Base-by-base conservation (phyloP, 2,113 vertebrate species). In the Entomyzon cyanotis region DNA sequence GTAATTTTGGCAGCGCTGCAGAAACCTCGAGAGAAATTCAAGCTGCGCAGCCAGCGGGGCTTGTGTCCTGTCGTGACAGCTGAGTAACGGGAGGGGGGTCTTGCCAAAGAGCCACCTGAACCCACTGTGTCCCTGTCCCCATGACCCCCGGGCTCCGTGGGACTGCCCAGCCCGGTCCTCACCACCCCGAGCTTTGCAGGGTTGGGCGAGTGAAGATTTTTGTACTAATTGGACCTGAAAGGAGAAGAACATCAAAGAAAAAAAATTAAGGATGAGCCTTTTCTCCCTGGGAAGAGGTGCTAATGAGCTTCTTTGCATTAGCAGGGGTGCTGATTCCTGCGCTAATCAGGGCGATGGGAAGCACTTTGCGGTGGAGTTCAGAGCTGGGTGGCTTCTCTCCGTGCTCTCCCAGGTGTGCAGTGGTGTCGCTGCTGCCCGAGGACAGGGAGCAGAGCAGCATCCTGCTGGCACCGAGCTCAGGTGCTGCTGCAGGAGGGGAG, bases 71-170 rank as follows among this genome's bases (percentile, higher is more conserved):
- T 46, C 3, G 13, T 59, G 80, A 35, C 67, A 70, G 55, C 35
- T 14, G n/a, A 47, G 12, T 39, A 14, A n/a, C 2, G 0, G 49
- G 35, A 37, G 86, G 20, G 25, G 27, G 1, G 5, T 17, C 5
- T 41, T 15, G 19, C 28, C 53, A 15, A 31, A 64, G 62, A 7
- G 46, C 56, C 44, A 3, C 0, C 4, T 15, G 58, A 37, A 18
- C 23, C 56, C 79, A 1, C 27, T 0, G 2, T 5, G 22, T 39
- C 55, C 60, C 60, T 62, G 47, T 86, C 70, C 79, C 53, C 5
- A 0, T 8, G 47, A 2, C 6, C 3, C 9, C 42, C 0, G 1
- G 7, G 42, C 60, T 44, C 70, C 1, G 0, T 5, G 68, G 46
- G 37, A 25, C 75, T 10, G 33, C 80, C 60, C 39, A 7, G 39